A percentile compares a stretch with the other conserved stretches of the same genome.
Evolutionary conservation across 2,888 invertebrate species (phyloP).

Genomic region (Pseudolycoriella hygida): DNA sequence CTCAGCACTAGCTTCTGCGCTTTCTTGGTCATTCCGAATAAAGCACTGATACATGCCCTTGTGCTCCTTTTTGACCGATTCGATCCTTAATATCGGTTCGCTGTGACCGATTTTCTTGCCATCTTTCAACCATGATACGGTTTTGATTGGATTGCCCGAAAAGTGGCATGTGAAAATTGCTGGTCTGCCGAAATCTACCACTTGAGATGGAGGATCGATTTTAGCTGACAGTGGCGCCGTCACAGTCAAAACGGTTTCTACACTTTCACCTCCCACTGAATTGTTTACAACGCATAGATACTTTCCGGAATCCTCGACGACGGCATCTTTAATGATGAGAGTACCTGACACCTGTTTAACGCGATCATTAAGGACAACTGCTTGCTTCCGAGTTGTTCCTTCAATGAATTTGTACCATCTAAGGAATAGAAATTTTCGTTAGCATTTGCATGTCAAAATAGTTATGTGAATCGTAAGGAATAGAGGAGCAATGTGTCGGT

Average conservation of each 20-base stretch:
- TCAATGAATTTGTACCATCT: constrained; percentile 92
- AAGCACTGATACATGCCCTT: constrained; percentile 97
- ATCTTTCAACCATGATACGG: constrained; percentile 83
- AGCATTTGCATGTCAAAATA: neutral
- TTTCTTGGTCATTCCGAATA: constrained; percentile 81
- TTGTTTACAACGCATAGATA: constrained; percentile 91
- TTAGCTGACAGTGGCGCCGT: constrained; percentile 77
- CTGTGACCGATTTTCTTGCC: constrained; percentile 71
- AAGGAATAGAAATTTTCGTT: constrained; percentile 15
- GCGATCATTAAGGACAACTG: constrained; percentile 76
- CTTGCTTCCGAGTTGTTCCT: constrained; percentile 67
- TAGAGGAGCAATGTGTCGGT: no score
- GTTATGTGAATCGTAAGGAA: no score
- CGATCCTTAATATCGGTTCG: constrained; percentile 67
- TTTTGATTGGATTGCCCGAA: constrained; percentile 79
- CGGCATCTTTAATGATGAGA: constrained; percentile 77
- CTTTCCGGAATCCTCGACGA: constrained; percentile 84
- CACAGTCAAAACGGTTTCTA: constrained; percentile 81
- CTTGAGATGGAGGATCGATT: constrained; percentile 80
- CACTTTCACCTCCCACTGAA: constrained; percentile 83
- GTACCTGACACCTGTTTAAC: constrained; percentile 89
- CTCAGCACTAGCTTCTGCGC: constrained; percentile 83
- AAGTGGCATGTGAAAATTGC: constrained; percentile 84
- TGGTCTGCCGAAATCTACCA: constrained; percentile 83
- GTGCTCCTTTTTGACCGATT: constrained; percentile 82